phyloP scores from a whole-genome alignment of 2,888 invertebrate species.

The Galerucella pusilla region DNA sequence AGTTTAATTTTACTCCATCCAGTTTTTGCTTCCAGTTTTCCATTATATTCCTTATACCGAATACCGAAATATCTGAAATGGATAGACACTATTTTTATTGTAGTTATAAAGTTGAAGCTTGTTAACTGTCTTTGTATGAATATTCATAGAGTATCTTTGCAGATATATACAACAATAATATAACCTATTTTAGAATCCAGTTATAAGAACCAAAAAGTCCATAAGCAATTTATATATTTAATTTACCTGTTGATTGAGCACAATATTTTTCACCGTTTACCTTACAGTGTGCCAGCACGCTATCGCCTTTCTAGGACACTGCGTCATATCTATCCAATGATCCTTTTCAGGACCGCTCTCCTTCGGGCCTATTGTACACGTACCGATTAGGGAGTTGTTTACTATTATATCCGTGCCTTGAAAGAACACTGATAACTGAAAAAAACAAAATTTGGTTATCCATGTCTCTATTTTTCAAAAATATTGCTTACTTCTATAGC shows the following conservation, averaged over 20 bases:
- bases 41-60: too few species aligned
- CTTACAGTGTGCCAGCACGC: conserved; percentile 83
- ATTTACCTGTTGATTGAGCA: conserved; percentile 38
- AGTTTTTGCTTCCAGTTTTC: too few species aligned
- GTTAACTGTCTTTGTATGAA: background rate
- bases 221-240: background rate
- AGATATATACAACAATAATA: background rate
- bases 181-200: background rate
- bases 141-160: conserved; percentile 6
- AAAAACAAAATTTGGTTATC: conserved; percentile 59
- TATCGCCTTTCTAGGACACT: conserved; percentile 86
- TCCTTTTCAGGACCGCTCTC: conserved; percentile 78
- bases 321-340: conserved; percentile 91
- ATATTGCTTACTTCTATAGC: conserved; percentile 78
- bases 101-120: background rate
- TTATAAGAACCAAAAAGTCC: background rate
- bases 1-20: too few species aligned
- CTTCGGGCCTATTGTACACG: conserved; percentile 79
- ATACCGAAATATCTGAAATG: background rate
- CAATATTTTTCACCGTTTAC: conserved; percentile 46
- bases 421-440: conserved; percentile 71
- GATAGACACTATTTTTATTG: background rate
- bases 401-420: conserved; percentile 73
- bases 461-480: background rate
- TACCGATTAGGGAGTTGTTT: conserved; percentile 73